Base-by-base conservation (phyloP, 2,113 vertebrate species). In the Gracilinanus agilis region DNA sequence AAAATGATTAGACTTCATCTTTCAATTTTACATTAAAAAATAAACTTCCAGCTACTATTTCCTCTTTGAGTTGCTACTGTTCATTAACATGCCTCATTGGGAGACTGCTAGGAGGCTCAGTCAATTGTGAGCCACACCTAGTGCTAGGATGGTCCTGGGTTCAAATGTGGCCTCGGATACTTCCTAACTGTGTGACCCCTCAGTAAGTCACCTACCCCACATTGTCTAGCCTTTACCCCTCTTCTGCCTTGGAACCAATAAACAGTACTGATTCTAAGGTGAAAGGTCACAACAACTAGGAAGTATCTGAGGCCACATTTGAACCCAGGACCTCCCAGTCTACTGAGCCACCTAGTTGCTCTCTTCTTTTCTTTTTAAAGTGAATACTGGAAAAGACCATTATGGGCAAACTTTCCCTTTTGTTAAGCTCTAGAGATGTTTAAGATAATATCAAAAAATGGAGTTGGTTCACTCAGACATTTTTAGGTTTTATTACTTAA, bases 21-120 rank as follows among this genome's bases (percentile, higher is more conserved):
- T 97, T 97, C 96, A 97, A 56, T 90, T 98, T 96, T 97, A 96
- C 95, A 98, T 97, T 96, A 96, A 97, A 98, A 97, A 96, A 90
- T 75, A 93, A 95, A 96, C 94, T 96, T 95, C 12, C 21, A 94
- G n/a, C 92, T 34, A 54, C 24, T 55, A 94, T 89, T 94, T 94
- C 61, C 89, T 49, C 40, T 89, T 88, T 83, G 89, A 90, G n/a
- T 83, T 61, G 96, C 0, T 10, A 25, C 11, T 53, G 91, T 23
- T 89, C 9, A n/a, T 4, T 24, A 19, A 67, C 55, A 91, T 89
- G 55, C 88, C 96, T 97, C 96, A 54, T 96, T 97, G 89, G 95
- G 93, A 61, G 90, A 90, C 93, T 91, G 49, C 49, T 49, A 49
- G 49, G 49, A 49, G 49, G 49, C 49, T 49, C 49, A 49, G 49